phyloP scores from a whole-genome alignment of 1,140 invertebrate genomes.

The Daktulosphaira vitifoliae region DNA sequence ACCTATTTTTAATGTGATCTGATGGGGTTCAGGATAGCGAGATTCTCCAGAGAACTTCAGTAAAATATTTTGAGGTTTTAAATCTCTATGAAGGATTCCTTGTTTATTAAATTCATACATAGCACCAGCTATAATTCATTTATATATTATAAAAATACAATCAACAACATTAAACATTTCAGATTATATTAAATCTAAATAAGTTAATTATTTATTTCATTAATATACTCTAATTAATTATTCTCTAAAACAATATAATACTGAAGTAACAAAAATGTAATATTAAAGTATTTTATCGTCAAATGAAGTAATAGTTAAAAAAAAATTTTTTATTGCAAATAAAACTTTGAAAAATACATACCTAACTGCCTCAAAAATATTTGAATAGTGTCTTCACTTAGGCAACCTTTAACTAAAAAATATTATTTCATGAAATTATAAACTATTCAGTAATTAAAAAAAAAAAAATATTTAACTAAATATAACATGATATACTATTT shows the following conservation, averaged over 20 bases:
- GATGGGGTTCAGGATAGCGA: constrained; percentile 72
- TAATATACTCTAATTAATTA: no score
- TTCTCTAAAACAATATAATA: constrained; percentile 10
- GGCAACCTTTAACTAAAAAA: constrained; percentile 73
- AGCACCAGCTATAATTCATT: constrained; percentile 75
- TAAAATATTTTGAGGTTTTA: constrained; percentile 97
- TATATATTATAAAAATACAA: no score
- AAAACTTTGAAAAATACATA: constrained; percentile 48
- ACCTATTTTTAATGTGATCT: constrained; percentile 94
- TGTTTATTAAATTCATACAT: constrained; percentile 94
- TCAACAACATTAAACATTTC: no score
- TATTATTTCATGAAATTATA: no score
- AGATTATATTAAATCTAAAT: no score
- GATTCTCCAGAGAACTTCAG: constrained; percentile 69
- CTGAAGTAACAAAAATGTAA: no score
- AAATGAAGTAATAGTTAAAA: no score
- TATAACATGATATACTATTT: no score
- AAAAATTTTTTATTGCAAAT: no score
- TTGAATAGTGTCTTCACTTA: constrained; percentile 94
- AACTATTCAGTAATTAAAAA: constrained; percentile 42
- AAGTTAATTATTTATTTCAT: no score
- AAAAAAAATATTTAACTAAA: no score
- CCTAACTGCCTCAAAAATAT: constrained; percentile 90
- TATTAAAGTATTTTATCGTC: no score
- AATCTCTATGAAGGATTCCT: constrained; percentile 95